phyloP scores from a whole-genome alignment of 2,113 vertebrate species.

The Pholis gunnellus region DNA sequence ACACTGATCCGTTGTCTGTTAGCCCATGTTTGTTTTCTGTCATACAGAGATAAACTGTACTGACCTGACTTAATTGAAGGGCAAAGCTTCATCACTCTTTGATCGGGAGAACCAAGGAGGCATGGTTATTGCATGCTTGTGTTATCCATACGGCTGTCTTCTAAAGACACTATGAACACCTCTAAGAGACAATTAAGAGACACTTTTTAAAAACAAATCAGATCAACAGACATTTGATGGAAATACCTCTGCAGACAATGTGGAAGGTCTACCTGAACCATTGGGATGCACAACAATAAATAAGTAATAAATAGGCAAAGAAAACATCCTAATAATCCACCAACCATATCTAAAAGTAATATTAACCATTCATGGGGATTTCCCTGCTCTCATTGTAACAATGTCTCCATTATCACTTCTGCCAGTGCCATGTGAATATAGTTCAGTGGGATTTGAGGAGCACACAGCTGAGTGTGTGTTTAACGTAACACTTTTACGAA shows the following conservation, averaged over 20 bases:
- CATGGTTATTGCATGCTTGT: not conserved
- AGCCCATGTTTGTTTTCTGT: not conserved
- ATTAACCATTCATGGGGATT: not conserved
- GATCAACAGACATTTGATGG: not conserved
- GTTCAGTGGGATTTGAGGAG: not conserved
- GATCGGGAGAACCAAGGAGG: not conserved
- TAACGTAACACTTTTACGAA: not conserved
- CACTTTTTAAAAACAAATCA: not conserved
- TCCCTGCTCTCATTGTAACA: slow-evolving; percentile 22
- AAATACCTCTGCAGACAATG: slow-evolving; percentile 1
- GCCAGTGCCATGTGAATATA: not conserved
- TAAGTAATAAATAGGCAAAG: slow-evolving; percentile 36
- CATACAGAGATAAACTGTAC: not conserved
- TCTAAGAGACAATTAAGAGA: slow-evolving; percentile 4
- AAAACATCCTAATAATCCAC: not conserved
- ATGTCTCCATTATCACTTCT: slow-evolving; percentile 11
- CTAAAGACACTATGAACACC: not conserved
- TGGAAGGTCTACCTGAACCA: slow-evolving; percentile 4
- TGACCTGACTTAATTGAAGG: not conserved
- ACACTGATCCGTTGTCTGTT: not conserved
- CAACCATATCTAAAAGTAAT: slow-evolving; percentile 28
- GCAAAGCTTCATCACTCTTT: not conserved
- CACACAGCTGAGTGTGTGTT: slow-evolving; percentile 3
- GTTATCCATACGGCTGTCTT: not conserved
- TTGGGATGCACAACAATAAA: slow-evolving; percentile 42